Conservation (phyloP, 1,140 invertebrate genomes). For the Sipha flava region DNA sequence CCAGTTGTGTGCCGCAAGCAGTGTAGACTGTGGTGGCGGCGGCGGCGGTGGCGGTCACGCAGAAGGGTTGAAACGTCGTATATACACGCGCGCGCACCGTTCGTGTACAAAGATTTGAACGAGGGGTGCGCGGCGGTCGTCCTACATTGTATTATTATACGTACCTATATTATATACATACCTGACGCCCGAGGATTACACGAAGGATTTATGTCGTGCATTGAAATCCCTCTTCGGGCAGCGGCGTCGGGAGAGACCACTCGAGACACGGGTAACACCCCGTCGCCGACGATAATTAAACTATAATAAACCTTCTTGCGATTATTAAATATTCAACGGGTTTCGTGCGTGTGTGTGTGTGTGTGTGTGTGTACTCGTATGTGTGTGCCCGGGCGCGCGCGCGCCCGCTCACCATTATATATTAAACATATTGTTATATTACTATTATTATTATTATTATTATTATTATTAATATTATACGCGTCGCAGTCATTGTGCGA, state of each 20-base stretch:
- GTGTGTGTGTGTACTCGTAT: too few species aligned
- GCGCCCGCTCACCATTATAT: too few species aligned
- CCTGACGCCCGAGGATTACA: background rate
- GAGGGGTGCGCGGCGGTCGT: background rate
- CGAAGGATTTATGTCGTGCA: slow-evolving; percentile 7
- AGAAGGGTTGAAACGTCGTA: background rate
- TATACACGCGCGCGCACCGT: too few species aligned
- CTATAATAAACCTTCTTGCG: slow-evolving; percentile 19
- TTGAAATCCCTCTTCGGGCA: background rate
- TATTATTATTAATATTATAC: background rate
- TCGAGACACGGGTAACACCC: background rate
- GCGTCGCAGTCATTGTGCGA: background rate
- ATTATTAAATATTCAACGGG: slow-evolving; percentile 19
- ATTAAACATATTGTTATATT: background rate
- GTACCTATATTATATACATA: too few species aligned
- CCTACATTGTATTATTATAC: too few species aligned
- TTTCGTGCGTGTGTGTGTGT: background rate
- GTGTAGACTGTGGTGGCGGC: background rate
- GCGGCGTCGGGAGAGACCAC: background rate
- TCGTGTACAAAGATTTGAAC: background rate
- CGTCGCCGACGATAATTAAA: slow-evolving; percentile 15
- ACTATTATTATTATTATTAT: background rate
- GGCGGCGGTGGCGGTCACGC: background rate
- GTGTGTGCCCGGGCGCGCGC: too few species aligned
- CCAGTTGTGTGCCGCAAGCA: background rate